Evolutionary conservation across 2,113 vertebrate species (phyloP), one percentile per base, ranked within the genome.

Genomic region (Bucco capensis): DNA sequence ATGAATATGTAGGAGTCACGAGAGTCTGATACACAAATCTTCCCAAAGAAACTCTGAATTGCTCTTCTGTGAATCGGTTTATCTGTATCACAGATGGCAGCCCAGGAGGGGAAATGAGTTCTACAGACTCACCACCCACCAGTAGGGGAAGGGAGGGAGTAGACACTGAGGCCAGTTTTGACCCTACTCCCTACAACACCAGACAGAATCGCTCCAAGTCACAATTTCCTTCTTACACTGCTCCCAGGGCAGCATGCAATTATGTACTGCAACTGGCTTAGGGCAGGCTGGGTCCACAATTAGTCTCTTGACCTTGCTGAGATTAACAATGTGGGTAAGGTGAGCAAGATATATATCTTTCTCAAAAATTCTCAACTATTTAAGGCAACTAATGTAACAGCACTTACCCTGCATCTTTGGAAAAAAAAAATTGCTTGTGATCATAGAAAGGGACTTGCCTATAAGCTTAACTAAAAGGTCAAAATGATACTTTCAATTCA

Each of bases 401-500:
- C 93, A 91, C 96, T 90, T 96, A 96, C 82, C 90, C 57, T 47
- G 61, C 62, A 86, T 91, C 83, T 86, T 95, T 77, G 87, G 86
- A 70, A 70, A 86, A 75, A 51, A 23, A 33, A 38, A 53, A 8
- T 31, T 65, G 33, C 49, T 64, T 11, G 0, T 2, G 1, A 74
- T 74, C 91, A 86, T 96, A 95, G 90, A 96, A 97, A 96, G 85
- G 65, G 91, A 88, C 90, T 96, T 90, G 71, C 91, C 88, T 94
- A 96, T 91, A 95, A 96, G 97, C 93, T 94, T 93, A 97, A 96
- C 93, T 92, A 94, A 96, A 97, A 97, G 93, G 95, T 91, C 88
- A 97, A 94, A 96, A 93, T 92, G 74, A 50, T 89, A 94, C n/a
- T 86, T 90, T 90, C 81, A 92, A 67, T 71, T 88, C 83, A 86